Base-by-base conservation (phyloP, 1,140 invertebrate genomes). In the Pseudomyrmex pallidus region DNA sequence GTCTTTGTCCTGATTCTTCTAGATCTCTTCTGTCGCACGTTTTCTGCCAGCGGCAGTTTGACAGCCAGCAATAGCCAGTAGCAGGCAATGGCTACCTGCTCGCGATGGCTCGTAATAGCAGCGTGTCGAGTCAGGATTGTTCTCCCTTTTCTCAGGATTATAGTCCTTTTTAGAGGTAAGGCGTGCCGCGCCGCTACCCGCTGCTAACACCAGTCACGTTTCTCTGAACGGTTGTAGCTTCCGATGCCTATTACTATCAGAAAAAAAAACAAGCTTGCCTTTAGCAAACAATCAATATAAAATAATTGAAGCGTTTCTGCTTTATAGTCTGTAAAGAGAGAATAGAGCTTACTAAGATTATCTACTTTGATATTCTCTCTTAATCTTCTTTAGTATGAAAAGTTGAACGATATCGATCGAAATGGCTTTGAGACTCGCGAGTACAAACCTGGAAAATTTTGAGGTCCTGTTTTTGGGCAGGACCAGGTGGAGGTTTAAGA, bases 181-280 rank as follows among this genome's bases (percentile, higher is more conserved):
- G 91, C 93, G 91, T 94, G 94, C 94, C 94, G 91, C 93, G 91
- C 94, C 93, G 93, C 93, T 77, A 77, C 74, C 74, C 74, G 74
- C 94, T 86, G 87, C 87, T 92, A 92, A 94, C 91, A 93, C 92
- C 92, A 96, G 96, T 98, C 97, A 98, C 97, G 97, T 98, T 96
- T 98, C 97, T 96, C 97, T 97, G 95, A 98, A 97, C 93, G 97
- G 97, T 95, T 98, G 97, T 94, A 98, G 96, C 96, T 98, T 98
- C 95, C 98, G 97, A 96, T 98, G 98, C 95, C 97, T 97, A 96
- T 98, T 98, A 96, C 97, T 94, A 83, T 35, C 25, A 22, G 80
- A 84, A 44, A 83, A 63, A n/a, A 48, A 77, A 73, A 56, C 15
- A 70, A 70, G 5, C 0, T 13, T 54, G 50, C 20, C 15, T 70